Evolutionary conservation across 2,888 invertebrate species (phyloP).

Genomic region (Dilophus febrilis): DNA sequence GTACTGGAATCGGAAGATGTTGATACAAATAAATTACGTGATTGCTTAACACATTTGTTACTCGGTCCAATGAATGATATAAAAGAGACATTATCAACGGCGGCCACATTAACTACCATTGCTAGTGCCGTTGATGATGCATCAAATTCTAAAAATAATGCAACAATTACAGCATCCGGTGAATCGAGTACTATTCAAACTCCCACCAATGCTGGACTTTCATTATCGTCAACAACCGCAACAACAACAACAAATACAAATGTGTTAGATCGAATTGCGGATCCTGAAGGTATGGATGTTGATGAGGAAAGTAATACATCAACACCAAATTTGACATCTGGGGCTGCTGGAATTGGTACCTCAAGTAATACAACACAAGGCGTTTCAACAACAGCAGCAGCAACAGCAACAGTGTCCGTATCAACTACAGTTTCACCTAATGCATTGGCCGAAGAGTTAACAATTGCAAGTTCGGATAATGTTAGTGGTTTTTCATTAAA

Average conservation of each 20-base stretch:
- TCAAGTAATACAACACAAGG: slow-evolving; percentile 18
- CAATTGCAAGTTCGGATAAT: no score
- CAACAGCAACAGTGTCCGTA: slow-evolving; percentile 13
- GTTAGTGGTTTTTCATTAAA: no score
- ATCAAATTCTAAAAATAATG: background rate
- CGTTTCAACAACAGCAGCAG: slow-evolving; percentile 24
- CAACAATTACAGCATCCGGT: slow-evolving; percentile 25
- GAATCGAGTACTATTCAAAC: slow-evolving; percentile 35
- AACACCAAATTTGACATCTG: slow-evolving; percentile 19
- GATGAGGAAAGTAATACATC: slow-evolving; percentile 13
- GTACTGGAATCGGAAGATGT: slow-evolving; percentile 47
- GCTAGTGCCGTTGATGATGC: background rate
- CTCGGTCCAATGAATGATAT: slow-evolving; percentile 33
- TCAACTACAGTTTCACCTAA: no score
- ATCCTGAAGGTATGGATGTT: slow-evolving; percentile 28
- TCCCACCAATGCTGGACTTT: slow-evolving; percentile 32
- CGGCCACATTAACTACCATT: slow-evolving; percentile 20
- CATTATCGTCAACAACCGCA: slow-evolving; percentile 30
- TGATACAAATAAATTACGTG: slow-evolving; percentile 43
- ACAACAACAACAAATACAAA: slow-evolving; percentile 27
- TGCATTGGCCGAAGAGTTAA: no score
- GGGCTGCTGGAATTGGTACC: slow-evolving; percentile 21
- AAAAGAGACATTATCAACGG: no score
- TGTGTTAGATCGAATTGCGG: slow-evolving; percentile 25
- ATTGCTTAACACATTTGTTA: slow-evolving; percentile 47